Percentiles rank a stretch among this genome's conserved stretches.
Evolutionary conservation across 2,888 invertebrate genomes (phyloP).

Genomic region (Ectropis crepuscularia): DNA sequence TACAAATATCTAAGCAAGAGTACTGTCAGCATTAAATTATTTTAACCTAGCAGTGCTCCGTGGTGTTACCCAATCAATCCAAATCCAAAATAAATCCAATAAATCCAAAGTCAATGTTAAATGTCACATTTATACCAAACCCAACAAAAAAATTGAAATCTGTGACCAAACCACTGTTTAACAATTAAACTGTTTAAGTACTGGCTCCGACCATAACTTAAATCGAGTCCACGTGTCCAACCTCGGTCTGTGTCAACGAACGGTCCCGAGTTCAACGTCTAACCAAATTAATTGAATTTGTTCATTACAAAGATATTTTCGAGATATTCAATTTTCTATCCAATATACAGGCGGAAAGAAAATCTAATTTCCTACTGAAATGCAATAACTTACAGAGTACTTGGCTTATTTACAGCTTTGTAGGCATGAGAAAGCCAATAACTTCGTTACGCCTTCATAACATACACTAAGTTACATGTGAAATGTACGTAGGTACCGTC

Average conservation of each 20-base stretch:
- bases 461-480: neutral
- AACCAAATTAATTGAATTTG: neutral
- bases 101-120: too few species aligned
- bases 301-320: neutral
- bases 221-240: neutral
- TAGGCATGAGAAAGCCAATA: constrained; percentile 9
- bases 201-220: neutral
- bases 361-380: constrained; percentile 22
- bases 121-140: too few species aligned
- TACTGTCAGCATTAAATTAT: too few species aligned
- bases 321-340: constrained; percentile 21
- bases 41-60: too few species aligned
- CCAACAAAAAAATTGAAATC: too few species aligned
- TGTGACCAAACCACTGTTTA: too few species aligned
- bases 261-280: constrained; percentile 3
- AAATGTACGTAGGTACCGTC: too few species aligned
- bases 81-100: too few species aligned
- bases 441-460: constrained; percentile 11
- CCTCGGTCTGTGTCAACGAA: constrained; percentile 1
- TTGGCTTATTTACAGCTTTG: constrained; percentile 11
- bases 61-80: too few species aligned
- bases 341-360: constrained; percentile 12
- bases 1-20: too few species aligned
- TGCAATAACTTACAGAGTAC: constrained; percentile 14
- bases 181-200: neutral